phyloP scores from a whole-genome alignment of 2,113 vertebrate genomes.

The Lepus americanus region DNA sequence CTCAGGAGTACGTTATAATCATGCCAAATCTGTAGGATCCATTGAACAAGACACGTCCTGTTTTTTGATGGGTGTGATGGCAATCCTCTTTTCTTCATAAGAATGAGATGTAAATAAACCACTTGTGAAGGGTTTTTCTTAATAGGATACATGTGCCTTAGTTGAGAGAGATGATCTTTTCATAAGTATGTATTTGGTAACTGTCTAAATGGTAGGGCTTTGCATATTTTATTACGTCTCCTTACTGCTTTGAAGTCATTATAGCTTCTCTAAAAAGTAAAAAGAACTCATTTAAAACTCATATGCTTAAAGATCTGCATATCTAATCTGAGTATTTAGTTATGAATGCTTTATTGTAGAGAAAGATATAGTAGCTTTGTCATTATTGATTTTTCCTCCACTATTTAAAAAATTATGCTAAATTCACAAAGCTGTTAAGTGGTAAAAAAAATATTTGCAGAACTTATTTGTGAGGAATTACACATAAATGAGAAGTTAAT shows the following conservation, averaged over 20 bases:
- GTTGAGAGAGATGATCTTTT: slow-evolving; percentile 51
- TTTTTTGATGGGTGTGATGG: slow-evolving; percentile 26
- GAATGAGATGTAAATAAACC: slow-evolving; percentile 17
- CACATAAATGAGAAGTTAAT: slow-evolving; percentile 74
- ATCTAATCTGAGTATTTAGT: slow-evolving; percentile 64
- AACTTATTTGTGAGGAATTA: slow-evolving; percentile 75
- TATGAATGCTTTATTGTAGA: slow-evolving; percentile 57
- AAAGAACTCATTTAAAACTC: slow-evolving; percentile 46
- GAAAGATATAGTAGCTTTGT: slow-evolving; percentile 62
- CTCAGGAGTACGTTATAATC: neutral
- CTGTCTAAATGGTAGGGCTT: slow-evolving; percentile 50
- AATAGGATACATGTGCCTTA: slow-evolving; percentile 38
- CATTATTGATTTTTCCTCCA: slow-evolving; percentile 64
- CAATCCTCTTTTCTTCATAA: slow-evolving; percentile 34
- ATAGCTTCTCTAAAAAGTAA: slow-evolving; percentile 46
- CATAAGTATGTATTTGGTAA: slow-evolving; percentile 31
- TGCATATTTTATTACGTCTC: slow-evolving; percentile 63
- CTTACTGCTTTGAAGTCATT: slow-evolving; percentile 69
- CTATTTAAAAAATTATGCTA: slow-evolving; percentile 59
- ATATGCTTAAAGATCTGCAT: slow-evolving; percentile 60
- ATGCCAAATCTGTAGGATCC: neutral
- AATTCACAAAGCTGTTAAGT: slow-evolving; percentile 71
- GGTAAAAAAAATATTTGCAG: slow-evolving; percentile 71
- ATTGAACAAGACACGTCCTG: slow-evolving; percentile 50
- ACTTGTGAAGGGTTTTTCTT: slow-evolving; percentile 51